Base-by-base conservation (phyloP, 2,113 vertebrate genomes). In the Epinephelus moara region DNA sequence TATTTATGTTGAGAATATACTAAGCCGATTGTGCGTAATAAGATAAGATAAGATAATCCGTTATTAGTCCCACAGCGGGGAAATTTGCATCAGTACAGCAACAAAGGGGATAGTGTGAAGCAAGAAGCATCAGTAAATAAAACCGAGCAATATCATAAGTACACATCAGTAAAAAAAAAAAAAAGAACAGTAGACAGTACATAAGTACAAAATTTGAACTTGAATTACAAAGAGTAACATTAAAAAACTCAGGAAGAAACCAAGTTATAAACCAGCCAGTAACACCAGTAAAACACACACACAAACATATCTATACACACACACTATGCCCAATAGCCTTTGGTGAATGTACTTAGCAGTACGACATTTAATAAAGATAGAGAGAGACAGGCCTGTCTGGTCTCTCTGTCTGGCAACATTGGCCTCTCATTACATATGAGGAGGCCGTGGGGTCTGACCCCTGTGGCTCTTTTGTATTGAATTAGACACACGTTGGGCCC, bases 341-440 rank as follows among this genome's bases (percentile, higher is more conserved):
- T 78, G 73, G 87, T 80, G 45, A 80, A 53, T 68, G 77, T 78
- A 70, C 70, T 71, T 85, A 63, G 70, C 47, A 64, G 66, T 61
- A 50, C 78, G 76, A 85, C 70, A 79, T 72, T 70, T 81, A 74
- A 81, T 78, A 70, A 56, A 79, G 70, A 92, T 81, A 45, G 45
- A 70, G 64, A 78, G 80, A 85, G 91, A 85, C 82, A 85, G 68
- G 77, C 45, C 45, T 86, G 78, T 75, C 67, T 88, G 70, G 30
- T 75, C 47, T 70, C 59, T 78, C 75, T 84, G 78, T 89, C 70
- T 80, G 63, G 78, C 61, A 83, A 76, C 50, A 71, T 64, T 81
- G 53, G 66, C 70, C 60, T 80, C 73, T 86, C 69, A 78, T 87
- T 82, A 82, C 85, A 84, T 53, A 80, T 42, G 72, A 80, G 25